Evolutionary conservation across 2,888 invertebrate species (phyloP).

Genomic region (Ditula angustiorana): DNA sequence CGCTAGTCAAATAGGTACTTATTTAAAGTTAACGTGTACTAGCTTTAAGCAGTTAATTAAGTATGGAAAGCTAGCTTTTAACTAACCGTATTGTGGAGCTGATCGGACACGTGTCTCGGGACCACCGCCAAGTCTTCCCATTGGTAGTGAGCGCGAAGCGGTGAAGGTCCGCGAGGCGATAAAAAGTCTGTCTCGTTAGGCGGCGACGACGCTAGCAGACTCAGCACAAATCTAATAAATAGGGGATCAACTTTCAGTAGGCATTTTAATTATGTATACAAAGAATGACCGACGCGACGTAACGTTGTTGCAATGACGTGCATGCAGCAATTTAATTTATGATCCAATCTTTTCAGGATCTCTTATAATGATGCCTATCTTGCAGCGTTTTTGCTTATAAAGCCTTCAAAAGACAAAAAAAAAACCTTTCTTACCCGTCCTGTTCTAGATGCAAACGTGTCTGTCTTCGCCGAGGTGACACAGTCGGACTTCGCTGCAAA

Average conservation of each 20-base stretch:
- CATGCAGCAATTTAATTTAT: too few relatives aligned
- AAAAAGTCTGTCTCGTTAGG: constrained; percentile 60
- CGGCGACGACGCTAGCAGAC: constrained; percentile 69
- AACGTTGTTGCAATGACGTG: too few relatives aligned
- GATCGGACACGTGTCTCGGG: constrained; percentile 85
- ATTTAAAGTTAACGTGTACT: neutral
- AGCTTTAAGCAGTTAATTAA: neutral
- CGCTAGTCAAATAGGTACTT: neutral
- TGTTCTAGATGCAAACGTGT: constrained; percentile 72
- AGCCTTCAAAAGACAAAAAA: neutral
- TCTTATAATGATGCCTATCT: too few relatives aligned
- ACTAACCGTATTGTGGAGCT: constrained; percentile 89
- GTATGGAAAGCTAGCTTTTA: neutral
- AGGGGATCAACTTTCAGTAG: too few relatives aligned
- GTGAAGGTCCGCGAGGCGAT: constrained; percentile 66
- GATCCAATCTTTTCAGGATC: too few relatives aligned
- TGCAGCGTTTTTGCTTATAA: too few relatives aligned
- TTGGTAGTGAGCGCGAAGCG: constrained; percentile 67
- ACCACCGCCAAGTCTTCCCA: constrained; percentile 88
- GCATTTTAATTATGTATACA: too few relatives aligned
- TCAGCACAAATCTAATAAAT: constrained; percentile 67
- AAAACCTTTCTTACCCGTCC: constrained; percentile 66
- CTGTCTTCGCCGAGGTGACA: constrained; percentile 82
- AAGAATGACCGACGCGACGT: too few relatives aligned
- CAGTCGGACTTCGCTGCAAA: constrained; percentile 87